Percentiles rank a stretch among this genome's conserved stretches.
Evolutionary conservation across 2,113 vertebrate species (phyloP).

Genomic region (Cynopterus brachyotis): DNA sequence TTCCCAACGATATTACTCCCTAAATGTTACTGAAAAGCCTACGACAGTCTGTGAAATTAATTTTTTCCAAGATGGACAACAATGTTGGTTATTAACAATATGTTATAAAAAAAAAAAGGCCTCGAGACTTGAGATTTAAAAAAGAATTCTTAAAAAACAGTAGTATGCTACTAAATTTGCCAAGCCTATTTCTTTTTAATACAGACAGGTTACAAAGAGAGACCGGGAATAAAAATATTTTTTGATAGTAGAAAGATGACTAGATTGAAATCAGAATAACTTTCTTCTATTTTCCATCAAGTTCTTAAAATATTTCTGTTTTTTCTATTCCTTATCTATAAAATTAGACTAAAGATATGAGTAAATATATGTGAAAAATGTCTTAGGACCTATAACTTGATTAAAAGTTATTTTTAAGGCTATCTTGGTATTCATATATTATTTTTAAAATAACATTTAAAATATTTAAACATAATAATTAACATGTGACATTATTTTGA

Average conservation of each 20-base stretch:
- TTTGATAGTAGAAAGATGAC: constrained; percentile 14
- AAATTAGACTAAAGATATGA: background rate
- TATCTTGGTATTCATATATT: background rate
- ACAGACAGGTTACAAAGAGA: background rate
- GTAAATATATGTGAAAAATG: constrained; percentile 24
- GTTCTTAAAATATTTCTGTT: constrained; percentile 16
- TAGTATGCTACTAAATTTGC: background rate
- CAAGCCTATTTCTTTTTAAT: constrained; percentile 58
- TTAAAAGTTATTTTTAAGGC: background rate
- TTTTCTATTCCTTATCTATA: constrained; percentile 16
- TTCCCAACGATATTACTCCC: constrained; percentile 80
- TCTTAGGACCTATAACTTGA: background rate
- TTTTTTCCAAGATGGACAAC: constrained; percentile 80
- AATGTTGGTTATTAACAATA: constrained; percentile 80
- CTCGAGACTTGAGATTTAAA: constrained; percentile 54
- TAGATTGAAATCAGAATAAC: background rate
- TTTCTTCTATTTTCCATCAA: constrained; percentile 26
- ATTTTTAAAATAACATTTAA: constrained; percentile 40
- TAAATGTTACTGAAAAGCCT: constrained; percentile 81
- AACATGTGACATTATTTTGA: constrained; percentile 11
- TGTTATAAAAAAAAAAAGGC: constrained; percentile 74
- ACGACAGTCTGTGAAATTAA: constrained; percentile 77
- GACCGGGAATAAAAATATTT: background rate
- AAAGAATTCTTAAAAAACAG: background rate
- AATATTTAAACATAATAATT: background rate